Conservation (phyloP, 2,888 invertebrate species). For the Gasteruption jaculator region DNA sequence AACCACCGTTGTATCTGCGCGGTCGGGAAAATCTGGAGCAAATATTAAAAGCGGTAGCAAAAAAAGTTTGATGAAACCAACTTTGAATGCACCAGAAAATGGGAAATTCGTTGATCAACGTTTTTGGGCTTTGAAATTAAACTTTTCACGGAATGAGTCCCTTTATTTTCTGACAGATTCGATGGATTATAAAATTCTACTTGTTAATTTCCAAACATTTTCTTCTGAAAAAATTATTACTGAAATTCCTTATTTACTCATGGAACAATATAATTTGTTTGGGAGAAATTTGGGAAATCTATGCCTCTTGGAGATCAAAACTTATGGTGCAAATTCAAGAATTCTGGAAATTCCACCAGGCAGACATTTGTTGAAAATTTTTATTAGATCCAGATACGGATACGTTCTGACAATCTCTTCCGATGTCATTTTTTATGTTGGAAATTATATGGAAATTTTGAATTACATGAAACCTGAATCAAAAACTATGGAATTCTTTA, state of each 20-base stretch:
- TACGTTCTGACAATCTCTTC: slow-evolving; percentile 27
- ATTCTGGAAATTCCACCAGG: slow-evolving; percentile 32
- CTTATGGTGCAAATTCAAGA: slow-evolving; percentile 26
- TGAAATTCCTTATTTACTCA: slow-evolving; percentile 18
- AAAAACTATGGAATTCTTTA: slow-evolving; percentile 18
- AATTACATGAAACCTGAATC: slow-evolving; percentile 32
- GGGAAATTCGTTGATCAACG: slow-evolving; percentile 15
- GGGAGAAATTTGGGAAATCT: too few relatives aligned
- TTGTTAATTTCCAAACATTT: slow-evolving; percentile 25
- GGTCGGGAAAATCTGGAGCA: too few relatives aligned
- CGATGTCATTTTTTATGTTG: slow-evolving; percentile 30
- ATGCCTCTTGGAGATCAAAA: too few relatives aligned
- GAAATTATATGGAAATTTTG: slow-evolving; percentile 28
- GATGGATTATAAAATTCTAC: slow-evolving; percentile 27
- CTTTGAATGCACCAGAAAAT: neutral
- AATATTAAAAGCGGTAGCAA: slow-evolving; percentile 15
- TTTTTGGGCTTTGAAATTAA: slow-evolving; percentile 18
- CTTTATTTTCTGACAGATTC: slow-evolving; percentile 35
- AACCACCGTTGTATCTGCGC: too few relatives aligned
- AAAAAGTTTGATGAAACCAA: slow-evolving; percentile 11
- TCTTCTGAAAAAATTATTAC: too few relatives aligned
- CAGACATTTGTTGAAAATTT: slow-evolving; percentile 29
- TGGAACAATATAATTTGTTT: slow-evolving; percentile 29
- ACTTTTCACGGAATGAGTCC: slow-evolving; percentile 26
- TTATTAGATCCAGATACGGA: slow-evolving; percentile 19